These are phyloP conservation scores for Leptobrachium leishanense DNA, from an alignment of 2,113 vertebrate genomes.

Conservation along the genomic window DNA sequence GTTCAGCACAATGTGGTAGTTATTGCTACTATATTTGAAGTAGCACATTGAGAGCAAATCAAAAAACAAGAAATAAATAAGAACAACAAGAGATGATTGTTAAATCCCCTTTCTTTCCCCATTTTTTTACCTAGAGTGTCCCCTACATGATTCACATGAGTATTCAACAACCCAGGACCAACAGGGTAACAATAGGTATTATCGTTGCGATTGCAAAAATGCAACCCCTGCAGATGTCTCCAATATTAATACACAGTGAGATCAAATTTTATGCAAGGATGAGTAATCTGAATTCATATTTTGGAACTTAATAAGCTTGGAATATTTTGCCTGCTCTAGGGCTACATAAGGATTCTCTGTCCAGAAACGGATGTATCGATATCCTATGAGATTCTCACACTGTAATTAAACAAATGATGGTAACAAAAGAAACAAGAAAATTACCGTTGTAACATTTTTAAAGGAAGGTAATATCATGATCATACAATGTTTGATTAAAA, in stretches of 20 bases:
- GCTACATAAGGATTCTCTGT: not conserved
- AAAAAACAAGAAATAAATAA: too few relatives aligned
- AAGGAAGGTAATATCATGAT: too few relatives aligned
- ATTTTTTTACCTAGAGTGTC: too few relatives aligned
- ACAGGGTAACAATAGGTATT: not conserved
- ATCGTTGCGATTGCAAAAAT: not conserved
- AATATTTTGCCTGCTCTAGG: not conserved
- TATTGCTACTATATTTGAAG: too few relatives aligned
- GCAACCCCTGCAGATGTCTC: not conserved
- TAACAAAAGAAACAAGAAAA: constrained; percentile 6
- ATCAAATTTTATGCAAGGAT: not conserved
- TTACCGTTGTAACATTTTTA: not conserved
- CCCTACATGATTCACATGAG: too few relatives aligned
- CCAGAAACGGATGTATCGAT: not conserved
- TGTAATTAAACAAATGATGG: not conserved
- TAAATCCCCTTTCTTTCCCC: too few relatives aligned
- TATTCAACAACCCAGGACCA: not conserved
- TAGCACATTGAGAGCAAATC: too few relatives aligned
- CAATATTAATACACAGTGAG: not conserved
- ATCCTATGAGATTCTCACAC: not conserved
- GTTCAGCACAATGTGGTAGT: too few relatives aligned
- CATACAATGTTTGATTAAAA: not conserved
- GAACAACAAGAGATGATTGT: too few relatives aligned
- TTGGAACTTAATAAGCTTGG: not conserved
- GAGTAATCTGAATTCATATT: constrained; percentile 3